Base-by-base conservation (phyloP, 1,140 invertebrate genomes). In the Patella vulgata region DNA sequence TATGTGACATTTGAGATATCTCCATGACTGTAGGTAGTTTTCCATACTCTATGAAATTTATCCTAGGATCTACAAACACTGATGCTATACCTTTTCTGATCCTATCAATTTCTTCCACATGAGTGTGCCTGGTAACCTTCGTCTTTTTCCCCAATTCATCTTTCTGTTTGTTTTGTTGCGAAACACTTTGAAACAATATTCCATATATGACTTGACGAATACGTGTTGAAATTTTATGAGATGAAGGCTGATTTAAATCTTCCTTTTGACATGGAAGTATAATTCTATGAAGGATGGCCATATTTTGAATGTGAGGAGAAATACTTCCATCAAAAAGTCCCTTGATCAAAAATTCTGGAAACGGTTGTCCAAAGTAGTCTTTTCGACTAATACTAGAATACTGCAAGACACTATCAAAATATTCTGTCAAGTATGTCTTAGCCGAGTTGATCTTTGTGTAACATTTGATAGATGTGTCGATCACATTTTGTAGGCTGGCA, bases 201-300 rank as follows among this genome's bases (percentile, higher is more conserved):
- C 88, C 89, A 83, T 89, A 93, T 42, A 89, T 87, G 60, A 88
- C 86, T 71, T 85, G 81, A 36, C 94, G 71, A 44, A 95, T 88
- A 12, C 88, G 85, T 48, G 90, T 75, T 33, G 88, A 86, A 63
- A 89, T 87, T 21, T 83, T 63, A 66, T 89, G 88, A n/a, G 89
- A 86, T 60, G 90, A 87, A 8, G 85, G 77, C 27, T 86, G 79
- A 3, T 75, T 75, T 69, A 88, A 87, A 71, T 92, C 87, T 82
- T 95, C 93, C 11, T 93, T 87, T 85, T 94, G 92, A 17, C 89
- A 88, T 25, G 85, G 86, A 63, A 89, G 89, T 64, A 93, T 88
- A 70, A 90, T 89, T 43, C 89, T 83, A 61, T 88, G 87, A 42
- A 89, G 82, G 23, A 87, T 85, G 46, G 90, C 73, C 1, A 92